A percentile compares a stretch with the other conserved stretches of the same genome.
Evolutionary conservation across 2,797 vertebrate species (phyloP).

Genomic region (Danio aesculapii): DNA sequence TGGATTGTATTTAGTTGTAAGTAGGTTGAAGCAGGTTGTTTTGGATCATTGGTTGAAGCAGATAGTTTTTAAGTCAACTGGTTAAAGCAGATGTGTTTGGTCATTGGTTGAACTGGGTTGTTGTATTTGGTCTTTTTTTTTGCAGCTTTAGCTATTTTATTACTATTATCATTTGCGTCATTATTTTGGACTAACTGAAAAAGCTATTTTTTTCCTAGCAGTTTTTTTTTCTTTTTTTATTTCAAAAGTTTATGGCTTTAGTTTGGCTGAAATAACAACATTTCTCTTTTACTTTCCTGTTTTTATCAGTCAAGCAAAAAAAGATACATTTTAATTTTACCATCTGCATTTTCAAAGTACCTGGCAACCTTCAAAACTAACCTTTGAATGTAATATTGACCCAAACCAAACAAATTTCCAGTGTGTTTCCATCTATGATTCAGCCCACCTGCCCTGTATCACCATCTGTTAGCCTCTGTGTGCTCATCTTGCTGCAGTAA

Average conservation of each 20-base stretch:
- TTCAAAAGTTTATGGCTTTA: no score
- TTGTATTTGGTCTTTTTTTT: no score
- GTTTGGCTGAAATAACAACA: no score
- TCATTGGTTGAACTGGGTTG: no score
- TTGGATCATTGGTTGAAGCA: not conserved
- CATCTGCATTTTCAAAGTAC: not conserved
- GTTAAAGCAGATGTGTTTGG: not conserved
- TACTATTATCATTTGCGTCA: no score
- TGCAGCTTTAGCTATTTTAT: no score
- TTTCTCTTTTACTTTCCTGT: no score
- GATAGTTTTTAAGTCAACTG: no score
- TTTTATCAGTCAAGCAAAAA: not conserved
- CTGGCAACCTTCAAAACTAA: not conserved
- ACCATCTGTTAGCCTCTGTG: not conserved
- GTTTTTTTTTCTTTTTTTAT: no score
- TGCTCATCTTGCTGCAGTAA: constrained; percentile 1
- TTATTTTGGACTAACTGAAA: no score
- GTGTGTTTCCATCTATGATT: not conserved
- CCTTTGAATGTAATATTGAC: not conserved
- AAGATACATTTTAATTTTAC: not conserved
- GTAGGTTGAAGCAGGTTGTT: not conserved
- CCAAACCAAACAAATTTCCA: not conserved
- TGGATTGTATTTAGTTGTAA: no score
- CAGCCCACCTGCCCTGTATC: not conserved
- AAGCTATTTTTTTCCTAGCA: no score